Base-by-base conservation (phyloP, 1,140 invertebrate genomes). In the Drosophila paulistorum region DNA sequence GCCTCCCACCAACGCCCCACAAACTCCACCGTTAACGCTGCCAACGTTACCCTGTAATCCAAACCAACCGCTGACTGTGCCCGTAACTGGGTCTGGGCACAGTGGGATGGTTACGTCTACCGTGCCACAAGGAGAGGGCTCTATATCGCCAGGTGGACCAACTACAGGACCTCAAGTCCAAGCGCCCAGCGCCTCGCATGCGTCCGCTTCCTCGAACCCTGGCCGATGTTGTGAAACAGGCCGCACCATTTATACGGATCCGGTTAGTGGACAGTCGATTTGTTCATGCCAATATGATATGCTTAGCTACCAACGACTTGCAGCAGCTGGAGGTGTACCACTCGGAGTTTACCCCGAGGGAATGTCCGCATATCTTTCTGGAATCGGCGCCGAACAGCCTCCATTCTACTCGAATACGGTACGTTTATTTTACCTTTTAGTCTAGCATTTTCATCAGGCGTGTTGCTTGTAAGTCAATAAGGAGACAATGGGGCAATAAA, bases 221-320 rank as follows among this genome's bases (percentile, higher is more conserved):
- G 93, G 93, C 73, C 94, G 96, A 77, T 98, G 97, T 93, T 98
- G 97, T 93, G 97, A 98, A 93, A 97, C 97, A 65, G 97, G 97
- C 54, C 94, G 97, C 54, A 96, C 97, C 7, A 95, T 98, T 81
- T 97, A 97, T 93, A 97, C 97, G 71, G 97, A 98, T 93, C 97
- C 97, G 7, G 94, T 98, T 76, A 98, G 97, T 48, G 97, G 97
- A 17, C 97, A 98, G 93, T 97, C 96, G 7, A 95, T 98, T 13
- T 98, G 97, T 93, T 98, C 97, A 68, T 98, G 97, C 93, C 97
- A 98, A 93, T 96, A 96, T 93, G 96, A 95, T 91, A 94, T 96
- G 69, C 94, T 95, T 77, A 96, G 94, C 91, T 98, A 96, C 93
- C 97, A 96, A 93, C 94, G 96, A 70, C 93, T 97, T 11, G 95